Evolutionary conservation across 1,140 invertebrate species (phyloP).

Genomic region (Solen grandis): DNA sequence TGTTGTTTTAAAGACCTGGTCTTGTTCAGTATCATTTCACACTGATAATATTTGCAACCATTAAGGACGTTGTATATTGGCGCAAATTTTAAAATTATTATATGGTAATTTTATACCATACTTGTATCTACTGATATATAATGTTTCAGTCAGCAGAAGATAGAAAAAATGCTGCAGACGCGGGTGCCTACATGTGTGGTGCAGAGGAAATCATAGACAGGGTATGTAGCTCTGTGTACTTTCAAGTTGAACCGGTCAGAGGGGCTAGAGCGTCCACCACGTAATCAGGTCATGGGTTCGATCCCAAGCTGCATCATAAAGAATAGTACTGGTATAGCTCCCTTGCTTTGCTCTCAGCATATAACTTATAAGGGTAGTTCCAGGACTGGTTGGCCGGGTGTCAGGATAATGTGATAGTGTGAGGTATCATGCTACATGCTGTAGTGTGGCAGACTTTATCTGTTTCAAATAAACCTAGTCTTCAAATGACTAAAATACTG

Average conservation of each 20-base stretch:
- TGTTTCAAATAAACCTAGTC: too few species aligned
- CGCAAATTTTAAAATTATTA: not conserved
- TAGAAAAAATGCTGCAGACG: not conserved
- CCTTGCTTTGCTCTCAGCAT: not conserved
- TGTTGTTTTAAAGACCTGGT: not conserved
- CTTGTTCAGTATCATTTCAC: not conserved
- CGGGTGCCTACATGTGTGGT: not conserved
- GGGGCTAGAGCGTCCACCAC: not conserved
- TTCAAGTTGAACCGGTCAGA: not conserved
- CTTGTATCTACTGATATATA: not conserved
- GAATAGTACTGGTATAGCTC: not conserved
- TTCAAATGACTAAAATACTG: not conserved
- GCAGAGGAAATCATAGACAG: not conserved
- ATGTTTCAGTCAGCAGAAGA: not conserved
- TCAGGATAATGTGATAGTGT: not conserved
- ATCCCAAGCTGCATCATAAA: not conserved
- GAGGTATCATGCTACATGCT: not conserved
- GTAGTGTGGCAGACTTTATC: not conserved
- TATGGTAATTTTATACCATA: not conserved
- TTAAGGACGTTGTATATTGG: not conserved
- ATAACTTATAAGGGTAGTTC: not conserved
- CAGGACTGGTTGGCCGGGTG: not conserved
- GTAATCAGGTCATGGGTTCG: not conserved
- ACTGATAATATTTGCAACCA: not conserved
- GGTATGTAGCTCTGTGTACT: not conserved